Conservation (phyloP, 2,888 invertebrate species). For the Cyrtodaria siliqua region DNA sequence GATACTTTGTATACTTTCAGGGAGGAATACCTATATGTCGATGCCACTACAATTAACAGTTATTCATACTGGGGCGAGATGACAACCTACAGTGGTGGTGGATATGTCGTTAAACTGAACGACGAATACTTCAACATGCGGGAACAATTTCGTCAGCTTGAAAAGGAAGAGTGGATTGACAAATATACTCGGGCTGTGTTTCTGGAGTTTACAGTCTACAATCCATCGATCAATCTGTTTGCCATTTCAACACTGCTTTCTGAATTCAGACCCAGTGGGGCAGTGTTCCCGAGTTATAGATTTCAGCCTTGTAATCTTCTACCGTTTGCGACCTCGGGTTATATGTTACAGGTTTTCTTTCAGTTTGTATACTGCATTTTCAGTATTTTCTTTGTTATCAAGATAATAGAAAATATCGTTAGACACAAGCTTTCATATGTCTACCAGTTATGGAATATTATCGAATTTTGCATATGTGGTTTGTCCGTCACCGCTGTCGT, state of each 20-base stretch:
- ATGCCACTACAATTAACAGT: constrained; percentile 83
- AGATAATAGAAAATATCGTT: constrained; percentile 79
- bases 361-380: constrained; percentile 81
- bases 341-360: constrained; percentile 81
- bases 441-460: constrained; percentile 81
- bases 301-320: constrained; percentile 85
- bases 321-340: constrained; percentile 78
- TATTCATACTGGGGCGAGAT: constrained; percentile 86
- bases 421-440: constrained; percentile 82
- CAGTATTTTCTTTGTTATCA: constrained; percentile 84
- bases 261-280: constrained; percentile 83
- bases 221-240: constrained; percentile 85
- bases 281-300: constrained; percentile 81
- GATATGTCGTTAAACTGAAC: constrained; percentile 86
- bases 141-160: constrained; percentile 81
- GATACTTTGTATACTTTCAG: constrained; percentile 36
- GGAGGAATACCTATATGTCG: constrained; percentile 81
- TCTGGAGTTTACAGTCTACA: constrained; percentile 88
- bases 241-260: constrained; percentile 81
- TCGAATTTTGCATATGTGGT: constrained; percentile 81
- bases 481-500: constrained; percentile 82
- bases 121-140: constrained; percentile 76
- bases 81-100: constrained; percentile 86
- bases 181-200: constrained; percentile 87
- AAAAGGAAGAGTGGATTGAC: constrained; percentile 86